Conservation (phyloP, 1,140 invertebrate species). For the Chlorops oryzae region DNA sequence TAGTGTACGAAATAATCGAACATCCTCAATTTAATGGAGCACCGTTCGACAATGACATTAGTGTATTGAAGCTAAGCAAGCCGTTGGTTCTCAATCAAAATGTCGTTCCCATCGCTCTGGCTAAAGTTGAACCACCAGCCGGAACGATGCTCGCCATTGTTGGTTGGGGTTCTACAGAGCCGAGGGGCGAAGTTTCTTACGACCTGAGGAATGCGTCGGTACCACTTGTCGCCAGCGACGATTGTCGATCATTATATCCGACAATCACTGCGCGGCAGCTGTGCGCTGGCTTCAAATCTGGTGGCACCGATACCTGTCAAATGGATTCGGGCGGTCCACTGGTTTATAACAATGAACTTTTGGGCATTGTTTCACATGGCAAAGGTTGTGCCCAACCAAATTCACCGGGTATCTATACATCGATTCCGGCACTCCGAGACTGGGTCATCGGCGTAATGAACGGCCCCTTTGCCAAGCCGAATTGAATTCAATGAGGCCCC, state of each 20-base stretch:
- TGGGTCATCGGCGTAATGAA: too few relatives aligned
- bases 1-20: slow-evolving; percentile 27
- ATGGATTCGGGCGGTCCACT: slow-evolving; percentile 30
- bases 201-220: slow-evolving; percentile 20
- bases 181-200: slow-evolving; percentile 18
- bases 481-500: slow-evolving; percentile 10
- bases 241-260: slow-evolving; percentile 14
- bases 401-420: slow-evolving; percentile 50
- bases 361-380: slow-evolving; percentile 53
- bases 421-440: slow-evolving; percentile 20
- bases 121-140: slow-evolving; percentile 14
- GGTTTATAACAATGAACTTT: slow-evolving; percentile 15
- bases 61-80: slow-evolving; percentile 29
- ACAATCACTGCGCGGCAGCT: slow-evolving; percentile 28
- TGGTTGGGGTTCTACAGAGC: slow-evolving; percentile 49
- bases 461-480: slow-evolving; percentile 7
- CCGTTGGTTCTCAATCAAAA: slow-evolving; percentile 25
- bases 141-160: slow-evolving; percentile 42
- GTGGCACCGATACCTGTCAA: slow-evolving; percentile 26
- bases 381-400: slow-evolving; percentile 34
- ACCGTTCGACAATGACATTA: slow-evolving; percentile 50
- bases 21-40: slow-evolving; percentile 48
- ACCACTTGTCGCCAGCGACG: slow-evolving; percentile 22
- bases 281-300: slow-evolving; percentile 23
- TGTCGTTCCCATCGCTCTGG: slow-evolving; percentile 30